A percentile compares a stretch with the other conserved stretches of the same genome.
phyloP scores from a whole-genome alignment of 2,797 vertebrate genomes.

The Semaprochilodus insignis region DNA sequence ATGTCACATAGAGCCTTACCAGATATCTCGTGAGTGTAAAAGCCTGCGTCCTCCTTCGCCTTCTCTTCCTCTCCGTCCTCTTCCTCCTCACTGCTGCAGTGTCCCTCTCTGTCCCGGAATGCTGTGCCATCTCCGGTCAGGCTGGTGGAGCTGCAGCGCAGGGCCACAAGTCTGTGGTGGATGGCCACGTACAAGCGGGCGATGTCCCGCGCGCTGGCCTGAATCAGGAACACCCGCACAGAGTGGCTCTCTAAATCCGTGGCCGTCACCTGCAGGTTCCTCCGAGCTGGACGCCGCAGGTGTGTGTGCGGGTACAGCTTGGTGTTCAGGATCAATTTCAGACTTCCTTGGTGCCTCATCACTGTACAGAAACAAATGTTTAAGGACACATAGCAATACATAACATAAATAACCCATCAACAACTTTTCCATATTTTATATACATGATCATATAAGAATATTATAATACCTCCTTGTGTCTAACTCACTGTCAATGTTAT shows the following conservation, averaged over 20 bases:
- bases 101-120: conserved; percentile 60
- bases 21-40: conserved; percentile 55
- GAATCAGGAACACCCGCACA: conserved; percentile 82
- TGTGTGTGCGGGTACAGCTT: conserved; percentile 82
- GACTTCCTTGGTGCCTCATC: conserved; percentile 84
- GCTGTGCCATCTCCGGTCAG: conserved; percentile 60
- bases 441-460: no score
- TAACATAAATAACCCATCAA: no score
- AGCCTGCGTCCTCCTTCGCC: background rate
- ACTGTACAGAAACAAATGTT: conserved; percentile 65
- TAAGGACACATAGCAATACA: no score
- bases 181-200: conserved; percentile 78
- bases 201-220: conserved; percentile 79
- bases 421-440: no score
- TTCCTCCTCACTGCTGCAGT: conserved; percentile 68
- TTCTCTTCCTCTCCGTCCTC: conserved; percentile 59
- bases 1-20: conserved; percentile 65
- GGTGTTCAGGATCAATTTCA: conserved; percentile 84
- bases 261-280: conserved; percentile 79
- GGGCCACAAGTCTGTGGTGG: conserved; percentile 81
- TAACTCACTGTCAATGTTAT: no score
- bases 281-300: conserved; percentile 74
- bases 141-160: conserved; percentile 63
- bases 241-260: conserved; percentile 76
- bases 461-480: no score